Evolutionary conservation across 2,113 vertebrate genomes (phyloP).

Genomic region (Myotis yumanensis): DNA sequence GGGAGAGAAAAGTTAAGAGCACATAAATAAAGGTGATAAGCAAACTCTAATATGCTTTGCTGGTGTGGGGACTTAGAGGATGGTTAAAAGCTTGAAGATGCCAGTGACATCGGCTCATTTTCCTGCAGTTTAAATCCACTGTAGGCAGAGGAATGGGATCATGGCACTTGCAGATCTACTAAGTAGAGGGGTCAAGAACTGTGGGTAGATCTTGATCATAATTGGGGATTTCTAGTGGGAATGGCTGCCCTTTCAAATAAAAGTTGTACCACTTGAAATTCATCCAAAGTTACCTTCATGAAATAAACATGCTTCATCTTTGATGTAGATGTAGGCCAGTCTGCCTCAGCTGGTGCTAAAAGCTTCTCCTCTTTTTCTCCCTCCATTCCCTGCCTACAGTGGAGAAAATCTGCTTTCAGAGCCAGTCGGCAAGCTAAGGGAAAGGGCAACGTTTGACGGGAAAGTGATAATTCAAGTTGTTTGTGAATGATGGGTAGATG

Average conservation of each 20-base stretch:
- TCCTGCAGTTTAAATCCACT: neutral
- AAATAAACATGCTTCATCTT: neutral
- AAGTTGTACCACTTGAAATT: neutral
- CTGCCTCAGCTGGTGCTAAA: neutral
- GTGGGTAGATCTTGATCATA: neutral
- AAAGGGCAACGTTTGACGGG: constrained; percentile 36
- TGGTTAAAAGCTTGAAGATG: neutral
- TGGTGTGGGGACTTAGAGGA: neutral
- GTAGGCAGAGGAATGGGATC: neutral
- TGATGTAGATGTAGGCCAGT: neutral
- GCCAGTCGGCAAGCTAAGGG: neutral
- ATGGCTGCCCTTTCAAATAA: neutral
- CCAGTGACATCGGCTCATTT: neutral
- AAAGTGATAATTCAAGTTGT: constrained; percentile 50
- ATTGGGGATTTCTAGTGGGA: neutral
- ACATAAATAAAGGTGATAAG: no score
- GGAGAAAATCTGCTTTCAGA: neutral
- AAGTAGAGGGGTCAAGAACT: neutral
- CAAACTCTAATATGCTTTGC: neutral
- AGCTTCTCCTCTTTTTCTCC: neutral
- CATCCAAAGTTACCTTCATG: neutral
- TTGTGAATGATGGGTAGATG: constrained; percentile 40
- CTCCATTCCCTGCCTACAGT: neutral
- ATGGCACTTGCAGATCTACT: no score
- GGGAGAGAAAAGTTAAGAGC: neutral